Base-by-base conservation (phyloP, 2,888 invertebrate species). In the Phyllotreta cruciferae region DNA sequence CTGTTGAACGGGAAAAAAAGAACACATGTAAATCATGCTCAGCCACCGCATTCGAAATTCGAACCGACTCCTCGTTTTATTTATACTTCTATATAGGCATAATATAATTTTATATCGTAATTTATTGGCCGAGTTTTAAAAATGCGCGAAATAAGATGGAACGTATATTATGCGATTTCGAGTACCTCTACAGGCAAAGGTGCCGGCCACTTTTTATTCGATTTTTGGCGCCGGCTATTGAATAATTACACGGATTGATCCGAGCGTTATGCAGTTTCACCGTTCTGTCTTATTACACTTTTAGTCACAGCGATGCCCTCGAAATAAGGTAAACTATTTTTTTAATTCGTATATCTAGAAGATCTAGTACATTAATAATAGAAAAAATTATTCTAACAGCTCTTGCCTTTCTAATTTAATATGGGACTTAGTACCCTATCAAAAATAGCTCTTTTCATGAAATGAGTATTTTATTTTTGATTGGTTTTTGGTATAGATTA, bases 181-280 rank as follows among this genome's bases (percentile, higher is more conserved):
- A 45, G n/a, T 60, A 54, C 45, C 44, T 54, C 38, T 37, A 42
- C 45, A 13, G 39, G 36, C 10, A 41, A 37, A 24, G 24, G 24
- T 24, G 44, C 7, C 42, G 37, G 45, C 37, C 47, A 45, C 56
- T 64, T 67, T 67, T 67, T 63, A 62, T 65, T 67, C 62, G 62
- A 44, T 67, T 67, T 67, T 67, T 67, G 67, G 67, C 67, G 67
- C 67, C 67, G 62, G 67, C 62, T 45, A 60, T 52, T 58, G 61
- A 63, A 66, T 63, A 63, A 60, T 56, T 53, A 63, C 39, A 61
- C 60, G 50, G 49, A 60, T 14, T 56, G 56, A 49, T 56, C 44
- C 56, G 56, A 8, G 41, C 14, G 56, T 10, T 35, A n/a, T 14
- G 34, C 35, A 49, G 47, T 56, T 56, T 56, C 56, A 47, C 56